phyloP scores from a whole-genome alignment of 2,888 invertebrate genomes.

The Limnephilus marmoratus region DNA sequence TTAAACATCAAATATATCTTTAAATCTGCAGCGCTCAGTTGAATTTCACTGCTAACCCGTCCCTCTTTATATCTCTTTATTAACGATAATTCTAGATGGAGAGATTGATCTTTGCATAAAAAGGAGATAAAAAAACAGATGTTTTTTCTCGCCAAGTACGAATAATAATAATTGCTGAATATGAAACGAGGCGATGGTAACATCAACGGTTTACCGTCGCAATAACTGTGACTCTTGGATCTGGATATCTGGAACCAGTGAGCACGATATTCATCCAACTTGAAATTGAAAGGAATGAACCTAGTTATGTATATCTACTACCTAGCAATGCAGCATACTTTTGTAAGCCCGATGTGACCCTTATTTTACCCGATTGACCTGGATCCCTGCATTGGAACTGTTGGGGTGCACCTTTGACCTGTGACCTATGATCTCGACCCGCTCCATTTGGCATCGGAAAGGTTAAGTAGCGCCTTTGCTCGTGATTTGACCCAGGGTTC shows the following conservation, averaged over 20 bases:
- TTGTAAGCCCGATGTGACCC: background rate
- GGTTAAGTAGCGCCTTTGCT: background rate
- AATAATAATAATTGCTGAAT: background rate
- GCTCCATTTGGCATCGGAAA: conserved; percentile 5
- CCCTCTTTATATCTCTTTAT: no score
- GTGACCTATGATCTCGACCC: conserved; percentile 7
- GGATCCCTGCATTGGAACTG: background rate
- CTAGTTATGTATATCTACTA: background rate
- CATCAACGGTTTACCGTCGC: background rate
- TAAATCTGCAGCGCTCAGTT: no score
- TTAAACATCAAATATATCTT: no score
- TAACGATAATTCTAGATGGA: background rate
- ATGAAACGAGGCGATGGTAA: background rate
- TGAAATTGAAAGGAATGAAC: background rate
- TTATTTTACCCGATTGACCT: conserved; percentile 17
- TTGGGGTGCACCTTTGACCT: background rate
- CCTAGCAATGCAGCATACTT: background rate
- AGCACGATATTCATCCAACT: background rate
- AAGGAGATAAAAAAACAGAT: background rate
- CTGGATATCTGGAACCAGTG: background rate
- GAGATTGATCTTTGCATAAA: background rate
- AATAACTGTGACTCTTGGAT: background rate
- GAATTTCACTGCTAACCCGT: no score
- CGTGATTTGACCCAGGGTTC: background rate
- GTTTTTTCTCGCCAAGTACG: background rate